A percentile compares a stretch with the other conserved stretches of the same genome.
Evolutionary conservation across 35 echinoderm and acorn worm species (phyloP).

Genomic region (Ophioderma brevispina): DNA sequence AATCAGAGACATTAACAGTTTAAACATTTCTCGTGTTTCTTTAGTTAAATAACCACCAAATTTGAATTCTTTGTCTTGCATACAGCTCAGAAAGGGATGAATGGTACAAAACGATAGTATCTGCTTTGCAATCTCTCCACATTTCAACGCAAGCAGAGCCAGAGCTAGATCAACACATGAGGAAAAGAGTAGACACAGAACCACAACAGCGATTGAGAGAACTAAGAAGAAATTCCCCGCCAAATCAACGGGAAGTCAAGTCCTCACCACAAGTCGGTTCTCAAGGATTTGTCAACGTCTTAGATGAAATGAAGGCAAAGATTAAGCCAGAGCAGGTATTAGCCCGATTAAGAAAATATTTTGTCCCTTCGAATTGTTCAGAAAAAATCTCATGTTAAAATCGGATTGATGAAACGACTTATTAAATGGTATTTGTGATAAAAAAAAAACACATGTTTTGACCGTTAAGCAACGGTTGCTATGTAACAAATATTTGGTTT

Average conservation of each 20-base stretch:
- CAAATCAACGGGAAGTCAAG: neutral
- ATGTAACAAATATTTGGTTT: too few species aligned
- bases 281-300: neutral
- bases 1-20: too few species aligned
- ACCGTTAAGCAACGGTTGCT: too few species aligned
- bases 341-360: too few species aligned
- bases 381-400: too few species aligned
- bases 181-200: neutral
- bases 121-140: neutral
- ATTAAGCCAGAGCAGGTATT: too few species aligned
- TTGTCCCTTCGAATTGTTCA: too few species aligned
- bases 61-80: neutral
- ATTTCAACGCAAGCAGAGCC: neutral
- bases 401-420: too few species aligned
- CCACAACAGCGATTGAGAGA: neutral
- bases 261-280: neutral
- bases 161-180: neutral
- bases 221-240: neutral
- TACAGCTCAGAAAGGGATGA: neutral
- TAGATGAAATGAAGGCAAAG: neutral
- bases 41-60: neutral
- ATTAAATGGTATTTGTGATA: too few species aligned
- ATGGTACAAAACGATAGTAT: neutral
- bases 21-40: too few species aligned
- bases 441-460: too few species aligned